Evolutionary conservation across 2,797 vertebrate species (phyloP).

Genomic region (Fistularia commersonii): DNA sequence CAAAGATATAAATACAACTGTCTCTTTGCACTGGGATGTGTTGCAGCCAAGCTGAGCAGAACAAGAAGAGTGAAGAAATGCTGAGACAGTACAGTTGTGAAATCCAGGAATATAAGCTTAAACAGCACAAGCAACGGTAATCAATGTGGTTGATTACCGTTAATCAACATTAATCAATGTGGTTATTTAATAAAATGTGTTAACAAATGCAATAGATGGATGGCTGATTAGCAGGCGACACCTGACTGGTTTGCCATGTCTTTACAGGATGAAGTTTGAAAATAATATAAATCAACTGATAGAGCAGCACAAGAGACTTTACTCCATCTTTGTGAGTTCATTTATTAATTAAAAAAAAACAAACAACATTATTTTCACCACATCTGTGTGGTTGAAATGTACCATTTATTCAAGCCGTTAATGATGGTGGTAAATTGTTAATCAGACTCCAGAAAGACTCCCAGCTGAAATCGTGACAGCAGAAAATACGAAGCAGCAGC

Average conservation of each 20-base stretch:
- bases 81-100: conserved; percentile 69
- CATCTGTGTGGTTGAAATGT: not conserved
- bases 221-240: too few relatives aligned
- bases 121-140: conserved; percentile 73
- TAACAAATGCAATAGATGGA: not conserved
- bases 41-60: conserved; percentile 63
- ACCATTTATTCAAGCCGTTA: not conserved
- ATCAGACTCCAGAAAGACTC: conserved; percentile 66
- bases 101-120: conserved; percentile 76
- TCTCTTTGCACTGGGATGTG: conserved; percentile 5
- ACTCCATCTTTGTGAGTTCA: conserved; percentile 70
- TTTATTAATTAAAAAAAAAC: not conserved
- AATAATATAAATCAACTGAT: conserved; percentile 72
- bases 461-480: conserved; percentile 58
- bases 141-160: not conserved
- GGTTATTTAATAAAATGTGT: not conserved
- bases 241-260: conserved; percentile 6
- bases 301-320: conserved; percentile 72
- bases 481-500: conserved; percentile 58
- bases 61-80: conserved; percentile 58
- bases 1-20: not conserved
- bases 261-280: conserved; percentile 74
- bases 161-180: not conserved
- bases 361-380: not conserved
- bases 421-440: conserved; percentile 4